Conservation (phyloP, 1,140 invertebrate species). For the Cardiocondyla obscurior region DNA sequence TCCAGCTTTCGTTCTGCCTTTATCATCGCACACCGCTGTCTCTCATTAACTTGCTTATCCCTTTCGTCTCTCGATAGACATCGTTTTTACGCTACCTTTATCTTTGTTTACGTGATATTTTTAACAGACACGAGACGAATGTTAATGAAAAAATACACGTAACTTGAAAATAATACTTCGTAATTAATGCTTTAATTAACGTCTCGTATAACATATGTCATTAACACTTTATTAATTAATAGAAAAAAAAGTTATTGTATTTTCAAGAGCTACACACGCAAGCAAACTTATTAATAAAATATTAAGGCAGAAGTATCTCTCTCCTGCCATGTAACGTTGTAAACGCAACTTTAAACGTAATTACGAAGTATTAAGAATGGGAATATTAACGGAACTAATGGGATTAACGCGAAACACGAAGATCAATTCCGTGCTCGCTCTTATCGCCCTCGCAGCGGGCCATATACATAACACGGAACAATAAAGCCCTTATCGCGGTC, state of each 20-base stretch:
- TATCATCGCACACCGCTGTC: conserved; percentile 45
- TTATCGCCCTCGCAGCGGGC: conserved; percentile 40
- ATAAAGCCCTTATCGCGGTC: conserved; percentile 80
- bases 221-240: not conserved
- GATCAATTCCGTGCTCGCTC: conserved; percentile 56
- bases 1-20: conserved; percentile 55
- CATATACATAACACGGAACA: conserved; percentile 67
- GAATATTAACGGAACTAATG: conserved; percentile 79
- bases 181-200: not conserved
- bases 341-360: conserved; percentile 28
- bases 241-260: not conserved
- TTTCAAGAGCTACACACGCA: not conserved
- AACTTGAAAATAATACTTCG: not conserved
- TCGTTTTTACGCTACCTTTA: conserved; percentile 15
- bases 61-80: conserved; percentile 11
- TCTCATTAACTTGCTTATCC: conserved; percentile 46
- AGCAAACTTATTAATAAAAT: conserved; percentile 12
- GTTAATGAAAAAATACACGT: not conserved
- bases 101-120: not conserved
- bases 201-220: not conserved
- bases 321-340: not conserved
- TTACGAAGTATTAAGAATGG: conserved; percentile 76
- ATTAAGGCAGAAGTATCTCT: not conserved
- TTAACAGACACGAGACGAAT: not conserved
- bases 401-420: conserved; percentile 79